These are phyloP conservation scores for Oxyruncus cristatus DNA, from an alignment of 2,113 vertebrate genomes.

Conservation along the genomic window DNA sequence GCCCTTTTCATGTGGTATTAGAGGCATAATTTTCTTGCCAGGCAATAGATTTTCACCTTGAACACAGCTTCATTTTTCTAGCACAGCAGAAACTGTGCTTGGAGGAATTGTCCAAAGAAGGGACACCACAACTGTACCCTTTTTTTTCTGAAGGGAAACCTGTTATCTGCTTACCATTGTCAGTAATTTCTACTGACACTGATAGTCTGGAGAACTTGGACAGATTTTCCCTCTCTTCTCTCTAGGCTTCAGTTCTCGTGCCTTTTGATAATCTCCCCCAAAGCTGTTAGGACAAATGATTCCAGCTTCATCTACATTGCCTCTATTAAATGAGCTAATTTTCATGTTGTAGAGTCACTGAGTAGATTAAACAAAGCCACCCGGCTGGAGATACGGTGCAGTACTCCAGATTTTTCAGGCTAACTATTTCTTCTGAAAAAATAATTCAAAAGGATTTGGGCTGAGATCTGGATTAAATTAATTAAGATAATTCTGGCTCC, in stretches of 20 bases:
- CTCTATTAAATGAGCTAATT: constrained; percentile 31
- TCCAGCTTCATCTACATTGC: constrained; percentile 25
- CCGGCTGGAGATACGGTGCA: not conserved
- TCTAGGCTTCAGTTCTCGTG: constrained; percentile 16
- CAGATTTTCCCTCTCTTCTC: not conserved
- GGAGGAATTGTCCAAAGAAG: not conserved
- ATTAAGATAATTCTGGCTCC: not conserved
- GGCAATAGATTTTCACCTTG: not conserved
- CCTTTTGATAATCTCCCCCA: constrained; percentile 46
- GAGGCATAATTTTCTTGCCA: not conserved
- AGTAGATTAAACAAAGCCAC: constrained; percentile 47
- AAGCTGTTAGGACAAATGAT: constrained; percentile 51
- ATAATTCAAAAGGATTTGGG: not conserved
- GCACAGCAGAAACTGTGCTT: not conserved
- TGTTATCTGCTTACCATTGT: not conserved
- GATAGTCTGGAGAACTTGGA: not conserved
- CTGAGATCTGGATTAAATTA: not conserved
- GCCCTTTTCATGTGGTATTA: not conserved
- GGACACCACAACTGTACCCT: not conserved
- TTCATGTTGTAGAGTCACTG: constrained; percentile 16
- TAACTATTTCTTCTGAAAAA: constrained; percentile 2
- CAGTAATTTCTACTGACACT: constrained; percentile 1
- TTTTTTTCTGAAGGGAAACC: not conserved
- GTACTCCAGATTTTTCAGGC: constrained; percentile 7
- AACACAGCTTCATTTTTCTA: not conserved